phyloP scores from a whole-genome alignment of 2,113 vertebrate genomes.

The Rhinoptilus africanus region DNA sequence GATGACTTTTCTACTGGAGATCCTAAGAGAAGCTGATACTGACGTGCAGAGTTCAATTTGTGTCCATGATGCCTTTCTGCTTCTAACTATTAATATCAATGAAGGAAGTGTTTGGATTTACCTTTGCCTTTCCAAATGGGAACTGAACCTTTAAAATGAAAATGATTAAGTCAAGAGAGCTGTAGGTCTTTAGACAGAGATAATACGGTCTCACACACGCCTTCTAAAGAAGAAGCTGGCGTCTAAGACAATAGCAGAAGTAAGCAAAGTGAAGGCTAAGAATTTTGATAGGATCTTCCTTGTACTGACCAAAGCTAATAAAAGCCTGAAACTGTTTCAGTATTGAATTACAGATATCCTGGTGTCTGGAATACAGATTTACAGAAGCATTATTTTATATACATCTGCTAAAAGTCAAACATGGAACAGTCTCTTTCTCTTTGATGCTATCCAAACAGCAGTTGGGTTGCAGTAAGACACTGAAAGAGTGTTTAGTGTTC shows the following conservation, averaged over 20 bases:
- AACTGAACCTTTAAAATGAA: neutral
- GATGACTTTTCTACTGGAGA: neutral
- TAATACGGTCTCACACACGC: neutral
- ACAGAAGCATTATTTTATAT: neutral
- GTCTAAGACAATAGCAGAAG: neutral
- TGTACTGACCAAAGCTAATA: neutral
- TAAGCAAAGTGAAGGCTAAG: neutral
- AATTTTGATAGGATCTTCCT: neutral
- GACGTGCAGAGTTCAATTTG: neutral
- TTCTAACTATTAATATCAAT: neutral
- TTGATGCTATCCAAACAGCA: neutral
- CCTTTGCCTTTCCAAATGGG: neutral
- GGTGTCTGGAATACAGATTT: neutral
- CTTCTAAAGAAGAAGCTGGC: neutral
- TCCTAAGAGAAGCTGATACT: neutral
- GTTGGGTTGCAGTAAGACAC: neutral
- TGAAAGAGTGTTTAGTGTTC: neutral
- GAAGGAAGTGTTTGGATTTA: neutral
- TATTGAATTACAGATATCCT: neutral
- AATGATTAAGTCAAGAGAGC: neutral
- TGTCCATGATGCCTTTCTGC: neutral
- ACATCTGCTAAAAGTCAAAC: neutral
- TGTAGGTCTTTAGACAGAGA: neutral
- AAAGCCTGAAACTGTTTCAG: neutral
- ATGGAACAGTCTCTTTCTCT: neutral